These are phyloP conservation scores for Acronicta psi DNA, from an alignment of 2,888 invertebrate genomes.

Conservation along the genomic window DNA sequence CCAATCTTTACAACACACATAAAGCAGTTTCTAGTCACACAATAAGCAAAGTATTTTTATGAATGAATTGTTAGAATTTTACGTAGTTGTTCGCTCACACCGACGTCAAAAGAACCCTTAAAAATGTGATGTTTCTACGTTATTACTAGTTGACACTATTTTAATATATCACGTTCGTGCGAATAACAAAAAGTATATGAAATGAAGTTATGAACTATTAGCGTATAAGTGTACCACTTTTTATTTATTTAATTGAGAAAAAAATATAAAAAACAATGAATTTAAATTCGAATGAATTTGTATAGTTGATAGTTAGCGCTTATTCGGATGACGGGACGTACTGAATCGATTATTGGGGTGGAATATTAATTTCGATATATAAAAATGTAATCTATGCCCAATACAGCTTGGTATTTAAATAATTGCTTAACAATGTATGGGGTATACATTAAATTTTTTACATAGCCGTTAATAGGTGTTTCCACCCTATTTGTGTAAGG, in stretches of 20 bases:
- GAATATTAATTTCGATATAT: slow-evolving; percentile 47
- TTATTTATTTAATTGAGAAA: slow-evolving; percentile 75
- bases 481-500: slow-evolving; percentile 34
- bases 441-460: slow-evolving; percentile 37
- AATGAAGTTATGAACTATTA: slow-evolving; percentile 84
- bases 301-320: slow-evolving; percentile 64
- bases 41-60: slow-evolving; percentile 55
- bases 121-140: slow-evolving; percentile 82
- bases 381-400: slow-evolving; percentile 27
- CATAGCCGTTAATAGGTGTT: slow-evolving; percentile 23
- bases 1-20: slow-evolving; percentile 55
- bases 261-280: slow-evolving; percentile 63
- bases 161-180: slow-evolving; percentile 79
- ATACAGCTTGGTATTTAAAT: slow-evolving; percentile 50
- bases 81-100: slow-evolving; percentile 73
- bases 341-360: slow-evolving; percentile 42
- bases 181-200: slow-evolving; percentile 69
- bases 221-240: slow-evolving; percentile 80
- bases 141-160: slow-evolving; percentile 81
- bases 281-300: slow-evolving; percentile 68
- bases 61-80: slow-evolving; percentile 47
- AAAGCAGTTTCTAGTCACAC: slow-evolving; percentile 70
- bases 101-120: slow-evolving; percentile 58
- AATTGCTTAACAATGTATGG: slow-evolving; percentile 51
- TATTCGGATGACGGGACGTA: slow-evolving; percentile 52